phyloP scores from a whole-genome alignment of 2,113 vertebrate genomes.

The Phycodurus eques region DNA sequence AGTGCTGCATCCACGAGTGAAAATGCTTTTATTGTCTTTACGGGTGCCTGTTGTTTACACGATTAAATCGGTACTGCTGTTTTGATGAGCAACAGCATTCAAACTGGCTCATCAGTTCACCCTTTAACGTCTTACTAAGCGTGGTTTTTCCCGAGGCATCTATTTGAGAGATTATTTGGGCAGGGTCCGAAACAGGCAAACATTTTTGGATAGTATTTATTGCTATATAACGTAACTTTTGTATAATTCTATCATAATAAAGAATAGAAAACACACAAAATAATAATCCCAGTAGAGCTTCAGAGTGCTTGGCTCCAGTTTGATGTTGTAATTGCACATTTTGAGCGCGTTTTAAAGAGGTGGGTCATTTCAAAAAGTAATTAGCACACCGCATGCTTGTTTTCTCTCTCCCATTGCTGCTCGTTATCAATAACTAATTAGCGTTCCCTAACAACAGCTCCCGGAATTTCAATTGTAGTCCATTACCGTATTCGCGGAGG shows the following conservation, averaged over 20 bases:
- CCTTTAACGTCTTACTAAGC: too few species aligned
- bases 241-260: not conserved
- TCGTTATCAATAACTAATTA: slow-evolving; percentile 63
- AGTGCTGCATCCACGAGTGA: too few species aligned
- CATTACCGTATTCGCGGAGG: slow-evolving; percentile 25
- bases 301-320: slow-evolving; percentile 8
- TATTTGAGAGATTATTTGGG: too few species aligned
- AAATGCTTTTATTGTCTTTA: too few species aligned
- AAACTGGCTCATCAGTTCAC: too few species aligned
- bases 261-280: not conserved
- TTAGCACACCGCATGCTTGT: slow-evolving; percentile 33
- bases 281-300: slow-evolving; percentile 12
- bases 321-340: slow-evolving; percentile 29
- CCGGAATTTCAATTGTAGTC: slow-evolving; percentile 44
- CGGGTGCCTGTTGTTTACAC: too few species aligned
- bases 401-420: slow-evolving; percentile 10
- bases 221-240: too few species aligned
- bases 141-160: too few species aligned
- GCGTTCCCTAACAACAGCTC: slow-evolving; percentile 52
- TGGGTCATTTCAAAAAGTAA: slow-evolving; percentile 36
- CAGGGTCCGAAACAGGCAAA: too few species aligned
- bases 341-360: slow-evolving; percentile 18
- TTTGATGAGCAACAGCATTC: too few species aligned
- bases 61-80: too few species aligned
- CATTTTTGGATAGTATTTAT: too few species aligned